Evolutionary conservation across 1,140 invertebrate genomes (phyloP), one percentile per base, ranked within the genome.

Genomic region (Drosophila suzukii): DNA sequence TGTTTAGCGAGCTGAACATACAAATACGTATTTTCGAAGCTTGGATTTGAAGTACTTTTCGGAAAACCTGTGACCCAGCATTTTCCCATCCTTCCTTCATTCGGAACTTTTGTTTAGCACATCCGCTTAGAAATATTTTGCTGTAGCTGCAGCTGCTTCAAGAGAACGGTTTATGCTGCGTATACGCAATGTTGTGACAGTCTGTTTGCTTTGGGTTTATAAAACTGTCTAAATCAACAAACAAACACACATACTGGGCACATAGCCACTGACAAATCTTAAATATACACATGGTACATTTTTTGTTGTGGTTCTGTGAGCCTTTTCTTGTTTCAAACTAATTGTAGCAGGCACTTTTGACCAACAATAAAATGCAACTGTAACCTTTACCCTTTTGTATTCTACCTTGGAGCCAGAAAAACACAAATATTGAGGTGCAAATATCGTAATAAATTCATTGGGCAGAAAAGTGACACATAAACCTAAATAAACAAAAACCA

Each of bases 301-400:
- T 58, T n/a, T 51, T 58, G 11, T 41, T 71, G 5, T 41, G 38
- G 11, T 47, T 56, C 39, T 73, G 41, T 62, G 39, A 73, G 53
- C 32, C 41, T 61, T 61, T 65, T 58, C 67, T 76, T 49, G 59
- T 68, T 79, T 79, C 75, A 78, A 81, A 81, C 82, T 86, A 86
- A 86, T 86, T 86, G 75, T 75, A 70, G 82, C 38, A 36, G 65
- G 49, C 73, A 75, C 59, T 84, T 84, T 76, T 60, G 15, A 47
- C 63, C 76, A 72, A 84, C 70, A 77, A 74, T 78, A 62, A 53
- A 56, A 67, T 77, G 47, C 71, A 50, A 60, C 65, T 70, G 73
- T 59, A 55, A 68, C 47, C 65, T 41, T 73, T 56, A 32, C 53
- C 39, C 53, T 36, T 55, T 55, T 32, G 43, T 57, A 20, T 36